Evolutionary conservation across 2,888 invertebrate species (phyloP), one percentile per base, ranked within the genome.

Genomic region (Miltochrista miniata): DNA sequence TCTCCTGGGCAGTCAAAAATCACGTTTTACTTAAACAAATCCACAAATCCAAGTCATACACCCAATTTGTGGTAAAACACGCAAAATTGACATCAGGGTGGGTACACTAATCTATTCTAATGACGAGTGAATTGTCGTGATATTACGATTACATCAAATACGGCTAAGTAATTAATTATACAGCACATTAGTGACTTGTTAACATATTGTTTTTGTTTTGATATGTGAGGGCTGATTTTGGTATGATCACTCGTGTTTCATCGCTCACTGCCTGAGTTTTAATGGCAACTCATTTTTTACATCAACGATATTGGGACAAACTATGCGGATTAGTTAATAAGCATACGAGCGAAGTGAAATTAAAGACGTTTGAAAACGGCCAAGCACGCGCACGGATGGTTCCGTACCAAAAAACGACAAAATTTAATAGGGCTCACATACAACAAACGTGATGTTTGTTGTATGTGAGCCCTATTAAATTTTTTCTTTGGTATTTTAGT

Each of bases 111-210:
- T 60, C 51, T 52, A 51, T 54, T 53, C 57, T 65, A 59, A 63
- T 66, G 64, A 61, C 54, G 66, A 76, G 69, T 76, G 76, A 56
- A 61, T 56, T 56, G 77, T 60, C 56, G 74, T 76, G 76, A 76
- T 76, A 75, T 51, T 34, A 52, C 52, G 49, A 56, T 61, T 51
- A 53, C 52, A 31, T 18, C 52, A 54, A 54, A 58, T 66, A 48
- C 47, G 18, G 56, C 46, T 61, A 63, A 69, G 57, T 72, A 62
- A 64, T 71, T 67, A 64, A 58, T 54, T 62, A 51, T 35, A 57
- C 34, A 53, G 54, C 18, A 36, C 46, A 53, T 53, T 48, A 45
- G 42, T 44, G 40, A 31, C 30, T 47, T 54, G 42, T 49, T 38
- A 43, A 54, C 33, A 30, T 41, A 36, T 29, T 34, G 24, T 34